A percentile compares a stretch with the other conserved stretches of the same genome.
phyloP scores from a whole-genome alignment of 1,140 invertebrate genomes.

The Sminthurinus signatus region DNA sequence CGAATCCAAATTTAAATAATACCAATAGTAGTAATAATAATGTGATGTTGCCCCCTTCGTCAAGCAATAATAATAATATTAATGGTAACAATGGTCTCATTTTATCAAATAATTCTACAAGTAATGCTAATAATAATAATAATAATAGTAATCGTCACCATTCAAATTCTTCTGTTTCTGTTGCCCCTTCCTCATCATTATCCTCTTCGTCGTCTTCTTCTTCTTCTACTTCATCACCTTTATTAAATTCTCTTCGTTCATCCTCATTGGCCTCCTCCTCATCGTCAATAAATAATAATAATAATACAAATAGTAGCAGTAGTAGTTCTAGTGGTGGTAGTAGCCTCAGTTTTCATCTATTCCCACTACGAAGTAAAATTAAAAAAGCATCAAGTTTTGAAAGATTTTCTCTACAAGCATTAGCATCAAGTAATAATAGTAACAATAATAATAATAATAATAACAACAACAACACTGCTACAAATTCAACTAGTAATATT shows the following conservation, averaged over 20 bases:
- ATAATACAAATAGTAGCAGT: not conserved
- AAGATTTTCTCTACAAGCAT: constrained; percentile 32
- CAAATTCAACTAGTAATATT: not conserved
- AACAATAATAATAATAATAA: constrained; percentile 15
- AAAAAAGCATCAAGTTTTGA: constrained; percentile 40
- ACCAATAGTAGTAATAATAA: constrained; percentile 11
- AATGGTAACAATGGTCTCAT: not conserved
- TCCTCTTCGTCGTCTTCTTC: constrained; percentile 12
- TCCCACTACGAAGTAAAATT: constrained; percentile 38
- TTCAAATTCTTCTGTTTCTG: too few relatives aligned
- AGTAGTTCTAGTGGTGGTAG: not conserved
- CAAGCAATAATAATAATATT: not conserved
- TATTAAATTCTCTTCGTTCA: not conserved
- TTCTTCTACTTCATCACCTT: constrained; percentile 8
- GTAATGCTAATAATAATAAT: not conserved
- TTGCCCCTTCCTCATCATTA: too few relatives aligned
- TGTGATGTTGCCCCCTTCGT: not conserved
- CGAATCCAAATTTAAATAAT: constrained; percentile 8
- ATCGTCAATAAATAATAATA: constrained; percentile 1
- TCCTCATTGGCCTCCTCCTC: not conserved
- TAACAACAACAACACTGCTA: constrained; percentile 5
- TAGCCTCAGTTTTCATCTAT: constrained; percentile 7
- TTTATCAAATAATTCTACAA: not conserved
- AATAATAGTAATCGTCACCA: not conserved
- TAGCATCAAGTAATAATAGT: not conserved